These are phyloP conservation scores for Orchesellides sinensis DNA, from an alignment of 2,888 invertebrate species.

Conservation along the genomic window DNA sequence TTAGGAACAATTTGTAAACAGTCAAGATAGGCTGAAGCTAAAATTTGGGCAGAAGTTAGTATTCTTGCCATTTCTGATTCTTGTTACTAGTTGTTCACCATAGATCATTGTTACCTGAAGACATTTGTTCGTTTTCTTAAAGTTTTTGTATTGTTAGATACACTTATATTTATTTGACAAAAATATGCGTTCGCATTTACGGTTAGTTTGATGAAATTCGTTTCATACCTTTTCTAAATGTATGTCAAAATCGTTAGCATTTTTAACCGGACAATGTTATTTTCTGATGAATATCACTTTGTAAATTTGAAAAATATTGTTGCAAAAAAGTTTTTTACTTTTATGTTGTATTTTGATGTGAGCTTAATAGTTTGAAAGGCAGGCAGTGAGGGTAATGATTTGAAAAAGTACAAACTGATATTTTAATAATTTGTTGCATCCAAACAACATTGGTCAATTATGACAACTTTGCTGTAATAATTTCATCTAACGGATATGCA, in stretches of 20 bases:
- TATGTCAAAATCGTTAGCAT: slow-evolving; percentile 22
- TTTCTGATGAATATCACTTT: slow-evolving; percentile 25
- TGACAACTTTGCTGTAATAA: too few relatives aligned
- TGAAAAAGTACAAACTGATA: slow-evolving; percentile 41
- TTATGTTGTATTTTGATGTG: slow-evolving; percentile 50
- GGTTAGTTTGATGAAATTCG: neutral
- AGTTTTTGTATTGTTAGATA: slow-evolving; percentile 12
- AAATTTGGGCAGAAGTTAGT: slow-evolving; percentile 24
- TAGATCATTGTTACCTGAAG: slow-evolving; percentile 29
- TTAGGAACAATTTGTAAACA: slow-evolving; percentile 58
- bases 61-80: slow-evolving; percentile 18
- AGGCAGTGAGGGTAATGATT: slow-evolving; percentile 25
- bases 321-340: slow-evolving; percentile 27
- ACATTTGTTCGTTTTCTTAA: slow-evolving; percentile 40
- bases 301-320: slow-evolving; percentile 26
- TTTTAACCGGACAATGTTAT: slow-evolving; percentile 44
- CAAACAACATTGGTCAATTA: too few relatives aligned
- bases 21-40: slow-evolving; percentile 40
- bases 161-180: slow-evolving; percentile 30
- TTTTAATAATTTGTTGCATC: slow-evolving; percentile 7
- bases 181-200: slow-evolving; percentile 20
- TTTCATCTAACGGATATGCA: too few relatives aligned
- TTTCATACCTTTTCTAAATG: slow-evolving; percentile 17
- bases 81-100: slow-evolving; percentile 4
- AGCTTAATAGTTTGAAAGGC: slow-evolving; percentile 20